phyloP scores from a whole-genome alignment of 2,113 vertebrate species.

The Crotalus horridus region DNA sequence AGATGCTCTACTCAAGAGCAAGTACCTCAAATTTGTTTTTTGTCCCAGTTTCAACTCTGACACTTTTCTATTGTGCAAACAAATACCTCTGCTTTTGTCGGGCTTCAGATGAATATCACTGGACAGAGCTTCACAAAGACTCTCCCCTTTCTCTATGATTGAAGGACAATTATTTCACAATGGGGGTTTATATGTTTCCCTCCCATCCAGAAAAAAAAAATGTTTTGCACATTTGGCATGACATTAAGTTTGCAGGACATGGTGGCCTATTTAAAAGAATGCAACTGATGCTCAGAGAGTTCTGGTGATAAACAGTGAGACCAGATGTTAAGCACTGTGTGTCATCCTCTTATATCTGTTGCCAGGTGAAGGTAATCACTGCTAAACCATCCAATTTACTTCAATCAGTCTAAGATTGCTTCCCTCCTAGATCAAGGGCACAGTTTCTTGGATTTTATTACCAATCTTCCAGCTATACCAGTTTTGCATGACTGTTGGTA shows the following conservation, averaged over 20 bases:
- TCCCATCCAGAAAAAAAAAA: neutral
- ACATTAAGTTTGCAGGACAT: neutral
- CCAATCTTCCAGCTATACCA: neutral
- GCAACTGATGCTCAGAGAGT: neutral
- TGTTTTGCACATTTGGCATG: neutral
- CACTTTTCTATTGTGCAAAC: neutral
- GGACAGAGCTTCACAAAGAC: neutral
- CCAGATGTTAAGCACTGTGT: neutral
- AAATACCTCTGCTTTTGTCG: neutral
- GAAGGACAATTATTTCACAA: neutral
- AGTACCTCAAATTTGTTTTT: neutral
- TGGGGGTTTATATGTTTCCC: neutral
- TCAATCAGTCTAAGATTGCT: neutral
- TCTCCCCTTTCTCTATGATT: neutral
- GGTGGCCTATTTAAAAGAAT: neutral
- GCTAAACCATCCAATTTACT: neutral
- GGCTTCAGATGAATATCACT: neutral
- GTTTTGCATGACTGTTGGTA: neutral
- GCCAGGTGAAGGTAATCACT: neutral
- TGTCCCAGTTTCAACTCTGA: neutral
- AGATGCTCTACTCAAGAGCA: neutral
- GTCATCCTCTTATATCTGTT: neutral
- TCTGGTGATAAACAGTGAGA: neutral
- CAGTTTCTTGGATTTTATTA: neutral
- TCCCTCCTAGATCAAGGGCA: neutral